A percentile compares a stretch with the other conserved stretches of the same genome.
phyloP scores from a whole-genome alignment of 2,797 vertebrate species.

The Coreius guichenoti region DNA sequence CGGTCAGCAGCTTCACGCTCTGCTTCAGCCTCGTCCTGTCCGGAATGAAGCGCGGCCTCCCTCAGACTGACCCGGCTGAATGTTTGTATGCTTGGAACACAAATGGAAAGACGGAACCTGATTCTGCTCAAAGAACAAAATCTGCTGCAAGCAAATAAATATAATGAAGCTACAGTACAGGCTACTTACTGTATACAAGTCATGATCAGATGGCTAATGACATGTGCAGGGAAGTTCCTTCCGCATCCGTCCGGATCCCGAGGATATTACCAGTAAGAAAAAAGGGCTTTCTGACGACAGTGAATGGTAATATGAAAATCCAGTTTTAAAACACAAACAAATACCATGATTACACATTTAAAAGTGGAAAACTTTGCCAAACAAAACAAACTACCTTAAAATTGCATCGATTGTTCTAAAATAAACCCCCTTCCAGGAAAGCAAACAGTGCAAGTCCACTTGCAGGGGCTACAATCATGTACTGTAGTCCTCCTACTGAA shows the following conservation, averaged over 20 bases:
- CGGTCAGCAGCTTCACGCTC: background rate
- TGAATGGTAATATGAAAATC: slow-evolving; percentile 36
- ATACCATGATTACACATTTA: slow-evolving; percentile 55
- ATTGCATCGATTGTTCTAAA: slow-evolving; percentile 71
- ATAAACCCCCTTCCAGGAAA: slow-evolving; percentile 72
- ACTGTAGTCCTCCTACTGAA: slow-evolving; percentile 52
- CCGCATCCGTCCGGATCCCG: slow-evolving; percentile 15
- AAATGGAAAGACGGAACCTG: background rate
- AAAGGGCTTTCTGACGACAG: slow-evolving; percentile 8
- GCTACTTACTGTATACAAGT: slow-evolving; percentile 63
- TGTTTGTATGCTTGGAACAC: background rate
- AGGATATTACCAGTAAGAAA: slow-evolving; percentile 37
- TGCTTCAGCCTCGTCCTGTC: background rate
- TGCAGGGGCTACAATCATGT: slow-evolving; percentile 66
- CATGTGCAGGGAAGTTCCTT: slow-evolving; percentile 22
- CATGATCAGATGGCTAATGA: slow-evolving; percentile 58
- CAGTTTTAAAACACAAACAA: slow-evolving; percentile 38
- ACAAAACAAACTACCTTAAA: slow-evolving; percentile 59
- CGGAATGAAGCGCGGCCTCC: background rate
- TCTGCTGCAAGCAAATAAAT: slow-evolving; percentile 48
- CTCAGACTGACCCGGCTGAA: background rate
- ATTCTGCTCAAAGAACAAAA: slow-evolving; percentile 12
- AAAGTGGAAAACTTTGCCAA: slow-evolving; percentile 49
- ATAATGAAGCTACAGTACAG: slow-evolving; percentile 61
- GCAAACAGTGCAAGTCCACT: slow-evolving; percentile 55